Conservation (phyloP, 37 sponge, comb jelly and placozoan species). For the Cladorhizidae sp. region DNA sequence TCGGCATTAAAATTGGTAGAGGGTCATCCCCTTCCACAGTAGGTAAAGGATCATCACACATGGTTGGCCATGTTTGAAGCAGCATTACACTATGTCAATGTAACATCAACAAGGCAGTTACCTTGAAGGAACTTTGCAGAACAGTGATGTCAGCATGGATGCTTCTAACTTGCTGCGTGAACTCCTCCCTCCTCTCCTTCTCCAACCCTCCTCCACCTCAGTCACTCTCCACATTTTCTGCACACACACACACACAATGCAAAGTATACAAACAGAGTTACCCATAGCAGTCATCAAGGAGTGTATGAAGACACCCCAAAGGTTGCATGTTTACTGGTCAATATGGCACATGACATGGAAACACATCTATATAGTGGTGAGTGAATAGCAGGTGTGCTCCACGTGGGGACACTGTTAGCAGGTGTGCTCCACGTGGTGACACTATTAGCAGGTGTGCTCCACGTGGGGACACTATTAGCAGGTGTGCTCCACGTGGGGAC, state of each 20-base stretch:
- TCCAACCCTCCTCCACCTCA: conserved; percentile 40
- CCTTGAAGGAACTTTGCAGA: conserved; percentile 58
- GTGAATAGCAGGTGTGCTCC: no score
- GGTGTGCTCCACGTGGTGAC: no score
- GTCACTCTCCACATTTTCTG: conserved; percentile 61
- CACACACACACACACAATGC: not conserved
- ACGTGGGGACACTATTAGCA: no score
- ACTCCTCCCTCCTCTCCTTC: conserved; percentile 31
- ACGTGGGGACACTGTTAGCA: no score
- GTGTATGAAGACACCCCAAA: no score
- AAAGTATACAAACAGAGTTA: no score
- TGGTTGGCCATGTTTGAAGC: not conserved
- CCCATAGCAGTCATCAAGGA: no score
- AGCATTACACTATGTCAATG: not conserved
- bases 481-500: no score
- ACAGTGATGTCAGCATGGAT: conserved; percentile 45
- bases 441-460: no score
- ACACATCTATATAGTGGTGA: not conserved
- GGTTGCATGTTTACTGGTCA: no score
- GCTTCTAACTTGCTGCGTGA: conserved; percentile 19
- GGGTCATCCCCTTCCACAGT: conserved; percentile 41
- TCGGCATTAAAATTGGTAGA: no score
- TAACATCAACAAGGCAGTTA: conserved; percentile 15
- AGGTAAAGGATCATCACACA: not conserved
- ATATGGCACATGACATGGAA: no score